Evolutionary conservation across 1,140 invertebrate genomes (phyloP).

Genomic region (Papilio machaon): DNA sequence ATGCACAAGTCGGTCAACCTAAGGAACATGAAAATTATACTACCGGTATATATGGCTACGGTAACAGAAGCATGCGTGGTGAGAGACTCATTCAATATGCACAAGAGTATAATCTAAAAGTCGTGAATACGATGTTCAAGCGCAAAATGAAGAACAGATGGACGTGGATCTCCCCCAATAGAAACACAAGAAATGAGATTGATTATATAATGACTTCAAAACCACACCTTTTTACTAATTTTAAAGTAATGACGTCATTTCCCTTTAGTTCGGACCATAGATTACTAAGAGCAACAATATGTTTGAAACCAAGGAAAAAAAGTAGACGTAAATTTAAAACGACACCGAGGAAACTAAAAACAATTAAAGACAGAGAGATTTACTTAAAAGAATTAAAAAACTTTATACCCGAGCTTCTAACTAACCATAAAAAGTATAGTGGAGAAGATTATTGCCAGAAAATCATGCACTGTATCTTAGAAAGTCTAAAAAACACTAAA

Average conservation of each 20-base stretch:
- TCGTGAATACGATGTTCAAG: constrained; percentile 56
- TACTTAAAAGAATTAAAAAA: constrained; percentile 46
- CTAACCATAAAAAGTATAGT: constrained; percentile 37
- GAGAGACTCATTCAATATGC: constrained; percentile 52
- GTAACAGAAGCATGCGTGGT: constrained; percentile 45
- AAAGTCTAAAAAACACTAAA: constrained; percentile 49
- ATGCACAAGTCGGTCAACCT: constrained; percentile 49
- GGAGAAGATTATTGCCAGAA: constrained; percentile 48
- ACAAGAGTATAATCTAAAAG: constrained; percentile 52
- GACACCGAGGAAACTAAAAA: constrained; percentile 44
- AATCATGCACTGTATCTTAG: constrained; percentile 41
- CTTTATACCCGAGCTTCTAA: constrained; percentile 48
- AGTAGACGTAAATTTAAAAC: constrained; percentile 48
- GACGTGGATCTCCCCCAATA: constrained; percentile 57
- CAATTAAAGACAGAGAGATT: constrained; percentile 43
- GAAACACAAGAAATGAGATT: constrained; percentile 57
- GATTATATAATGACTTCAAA: constrained; percentile 57
- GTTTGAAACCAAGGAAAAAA: constrained; percentile 46
- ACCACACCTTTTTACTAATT: constrained; percentile 46
- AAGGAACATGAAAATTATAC: constrained; percentile 40
- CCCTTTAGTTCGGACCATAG: constrained; percentile 51
- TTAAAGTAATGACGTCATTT: constrained; percentile 47
- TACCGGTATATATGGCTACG: constrained; percentile 47
- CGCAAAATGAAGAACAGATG: constrained; percentile 52
- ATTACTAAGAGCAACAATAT: constrained; percentile 48